Conservation (phyloP, 2,888 invertebrate species). For the Coenonympha glycerion region DNA sequence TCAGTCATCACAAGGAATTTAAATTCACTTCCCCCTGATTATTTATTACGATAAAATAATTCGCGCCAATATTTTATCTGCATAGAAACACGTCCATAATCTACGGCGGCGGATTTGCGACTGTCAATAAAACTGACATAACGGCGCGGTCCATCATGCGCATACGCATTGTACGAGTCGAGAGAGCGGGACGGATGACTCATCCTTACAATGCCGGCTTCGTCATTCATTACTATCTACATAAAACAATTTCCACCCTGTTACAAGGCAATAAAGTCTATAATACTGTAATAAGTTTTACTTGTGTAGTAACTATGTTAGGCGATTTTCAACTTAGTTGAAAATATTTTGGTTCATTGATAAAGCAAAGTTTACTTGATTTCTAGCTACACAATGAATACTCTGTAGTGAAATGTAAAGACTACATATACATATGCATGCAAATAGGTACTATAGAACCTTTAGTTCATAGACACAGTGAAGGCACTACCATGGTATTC, state of each 20-base stretch:
- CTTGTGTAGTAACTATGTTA: not conserved
- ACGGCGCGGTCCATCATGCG: constrained; percentile 50
- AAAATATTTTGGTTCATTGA: constrained; percentile 14
- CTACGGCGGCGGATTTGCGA: constrained; percentile 39
- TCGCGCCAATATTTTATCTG: constrained; percentile 39
- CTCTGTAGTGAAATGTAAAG: constrained; percentile 24
- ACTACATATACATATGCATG: constrained; percentile 19
- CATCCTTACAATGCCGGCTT: constrained; percentile 60
- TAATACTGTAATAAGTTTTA: constrained; percentile 14
- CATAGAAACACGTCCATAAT: constrained; percentile 33
- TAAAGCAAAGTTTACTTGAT: constrained; percentile 19
- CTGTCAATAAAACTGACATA: constrained; percentile 37
- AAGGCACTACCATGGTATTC: no score
- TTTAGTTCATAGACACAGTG: no score
- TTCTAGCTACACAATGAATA: constrained; percentile 27
- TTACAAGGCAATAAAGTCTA: not conserved
- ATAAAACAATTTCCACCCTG: constrained; percentile 31
- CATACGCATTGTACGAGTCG: constrained; percentile 47
- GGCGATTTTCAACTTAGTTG: constrained; percentile 20
- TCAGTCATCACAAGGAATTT: constrained; percentile 57
- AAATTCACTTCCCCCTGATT: constrained; percentile 23
- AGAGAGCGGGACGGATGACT: constrained; percentile 55
- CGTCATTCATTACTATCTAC: constrained; percentile 55
- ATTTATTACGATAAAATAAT: constrained; percentile 26
- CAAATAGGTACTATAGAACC: constrained; percentile 1